Percentiles rank a stretch among this genome's conserved stretches.
These are phyloP conservation scores for Silurus asotus DNA, from an alignment of 2,113 vertebrate species.

Conservation along the genomic window DNA sequence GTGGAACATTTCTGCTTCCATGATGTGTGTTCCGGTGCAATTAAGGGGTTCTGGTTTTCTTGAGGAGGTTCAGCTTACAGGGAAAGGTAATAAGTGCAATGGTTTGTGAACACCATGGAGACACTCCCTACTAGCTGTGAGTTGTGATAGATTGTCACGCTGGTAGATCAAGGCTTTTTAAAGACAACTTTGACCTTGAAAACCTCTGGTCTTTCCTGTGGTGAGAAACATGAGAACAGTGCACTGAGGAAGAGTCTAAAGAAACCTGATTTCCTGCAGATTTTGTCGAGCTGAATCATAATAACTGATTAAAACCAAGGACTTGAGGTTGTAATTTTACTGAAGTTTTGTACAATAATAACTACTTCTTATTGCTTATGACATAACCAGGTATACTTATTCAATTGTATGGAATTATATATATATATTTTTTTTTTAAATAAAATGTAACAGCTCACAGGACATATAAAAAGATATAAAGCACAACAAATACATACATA, in stretches of 20 bases:
- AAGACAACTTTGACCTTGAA: constrained; percentile 50
- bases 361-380: neutral
- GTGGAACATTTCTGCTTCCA: constrained; percentile 16
- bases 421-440: neutral
- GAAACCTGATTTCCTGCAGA: constrained; percentile 49
- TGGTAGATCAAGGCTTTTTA: constrained; percentile 50
- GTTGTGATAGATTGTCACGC: constrained; percentile 35
- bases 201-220: constrained; percentile 61
- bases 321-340: neutral
- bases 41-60: constrained; percentile 15
- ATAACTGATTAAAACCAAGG: neutral
- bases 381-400: neutral
- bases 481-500: neutral
- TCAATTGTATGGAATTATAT: neutral
- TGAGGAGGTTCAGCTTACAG: constrained; percentile 8
- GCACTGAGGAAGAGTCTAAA: constrained; percentile 64
- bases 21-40: neutral
- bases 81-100: constrained; percentile 2
- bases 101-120: constrained; percentile 26
- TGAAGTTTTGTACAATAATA: neutral
- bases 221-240: constrained; percentile 58
- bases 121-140: constrained; percentile 27
- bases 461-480: constrained; percentile 10
- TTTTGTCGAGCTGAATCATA: constrained; percentile 43
- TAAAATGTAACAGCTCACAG: neutral